Evolutionary conservation across 2,113 vertebrate species (phyloP).

Genomic region (Chamaea fasciata): DNA sequence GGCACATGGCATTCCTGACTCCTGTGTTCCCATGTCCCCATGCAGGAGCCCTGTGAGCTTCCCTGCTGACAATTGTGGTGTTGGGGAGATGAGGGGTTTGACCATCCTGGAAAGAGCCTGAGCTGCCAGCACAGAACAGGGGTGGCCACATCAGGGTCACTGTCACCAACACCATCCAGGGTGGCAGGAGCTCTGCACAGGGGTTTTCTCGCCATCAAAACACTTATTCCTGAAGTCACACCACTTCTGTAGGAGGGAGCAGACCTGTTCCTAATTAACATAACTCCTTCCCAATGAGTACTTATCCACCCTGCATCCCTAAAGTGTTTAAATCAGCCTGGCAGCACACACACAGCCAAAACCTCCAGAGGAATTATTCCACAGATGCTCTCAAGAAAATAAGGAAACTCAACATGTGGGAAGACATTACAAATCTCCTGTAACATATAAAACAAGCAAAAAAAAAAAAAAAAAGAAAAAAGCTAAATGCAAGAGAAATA

Average conservation of each 20-base stretch:
- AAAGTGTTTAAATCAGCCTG: background rate
- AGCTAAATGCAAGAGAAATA: background rate
- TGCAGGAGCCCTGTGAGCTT: background rate
- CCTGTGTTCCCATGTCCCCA: background rate
- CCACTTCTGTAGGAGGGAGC: background rate
- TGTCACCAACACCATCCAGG: background rate
- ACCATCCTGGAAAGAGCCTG: background rate
- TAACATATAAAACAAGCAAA: constrained; percentile 32
- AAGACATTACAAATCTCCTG: constrained; percentile 54
- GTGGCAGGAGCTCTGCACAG: background rate
- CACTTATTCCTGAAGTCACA: background rate
- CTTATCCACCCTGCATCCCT: background rate
- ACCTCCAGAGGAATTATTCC: constrained; percentile 46
- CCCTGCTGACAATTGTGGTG: background rate
- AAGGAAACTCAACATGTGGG: constrained; percentile 49
- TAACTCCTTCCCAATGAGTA: background rate
- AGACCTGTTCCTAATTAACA: background rate
- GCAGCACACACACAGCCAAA: background rate
- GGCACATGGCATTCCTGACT: background rate
- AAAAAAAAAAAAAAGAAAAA: background rate
- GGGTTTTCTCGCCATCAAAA: background rate
- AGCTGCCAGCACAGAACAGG: background rate
- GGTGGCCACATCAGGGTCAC: background rate
- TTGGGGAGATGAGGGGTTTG: background rate
- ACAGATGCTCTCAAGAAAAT: constrained; percentile 26